Evolutionary conservation across 2,888 invertebrate species (phyloP).

Genomic region (Abrostola tripartita): DNA sequence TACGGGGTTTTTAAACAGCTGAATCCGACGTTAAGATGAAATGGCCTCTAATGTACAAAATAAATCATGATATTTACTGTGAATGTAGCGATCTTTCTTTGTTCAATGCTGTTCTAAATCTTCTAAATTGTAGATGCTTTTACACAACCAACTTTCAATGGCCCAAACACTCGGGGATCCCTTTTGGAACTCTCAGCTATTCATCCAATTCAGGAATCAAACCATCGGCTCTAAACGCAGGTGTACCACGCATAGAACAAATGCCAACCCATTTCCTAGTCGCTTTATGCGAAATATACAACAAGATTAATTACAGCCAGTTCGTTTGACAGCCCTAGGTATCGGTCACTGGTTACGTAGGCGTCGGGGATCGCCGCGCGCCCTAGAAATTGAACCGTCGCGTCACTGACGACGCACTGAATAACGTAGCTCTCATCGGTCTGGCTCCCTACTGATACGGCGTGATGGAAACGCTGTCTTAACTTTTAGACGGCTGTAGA

Average conservation of each 20-base stretch:
- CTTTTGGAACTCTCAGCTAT: no score
- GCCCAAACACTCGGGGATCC: no score
- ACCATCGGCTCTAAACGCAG: no score
- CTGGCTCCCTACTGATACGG: constrained; percentile 19
- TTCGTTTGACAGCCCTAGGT: constrained; percentile 37
- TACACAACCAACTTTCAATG: no score
- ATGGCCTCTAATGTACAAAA: no score
- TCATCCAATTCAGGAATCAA: no score
- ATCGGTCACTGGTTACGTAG: constrained; percentile 38
- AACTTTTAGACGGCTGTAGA: constrained; percentile 10
- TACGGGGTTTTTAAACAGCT: background rate
- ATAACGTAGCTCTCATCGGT: constrained; percentile 37
- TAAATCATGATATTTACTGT: no score
- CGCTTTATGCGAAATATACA: background rate
- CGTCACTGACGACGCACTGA: constrained; percentile 44
- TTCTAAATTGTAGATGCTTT: no score
- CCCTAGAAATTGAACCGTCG: constrained; percentile 62
- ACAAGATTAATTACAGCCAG: background rate
- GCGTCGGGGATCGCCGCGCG: constrained; percentile 56
- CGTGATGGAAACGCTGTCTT: constrained; percentile 14
- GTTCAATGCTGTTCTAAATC: no score
- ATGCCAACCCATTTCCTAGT: no score
- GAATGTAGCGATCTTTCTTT: no score
- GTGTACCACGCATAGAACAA: no score
- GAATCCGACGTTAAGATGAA: background rate